phyloP scores from a whole-genome alignment of 1,140 invertebrate genomes.

The Hyles euphorbiae region DNA sequence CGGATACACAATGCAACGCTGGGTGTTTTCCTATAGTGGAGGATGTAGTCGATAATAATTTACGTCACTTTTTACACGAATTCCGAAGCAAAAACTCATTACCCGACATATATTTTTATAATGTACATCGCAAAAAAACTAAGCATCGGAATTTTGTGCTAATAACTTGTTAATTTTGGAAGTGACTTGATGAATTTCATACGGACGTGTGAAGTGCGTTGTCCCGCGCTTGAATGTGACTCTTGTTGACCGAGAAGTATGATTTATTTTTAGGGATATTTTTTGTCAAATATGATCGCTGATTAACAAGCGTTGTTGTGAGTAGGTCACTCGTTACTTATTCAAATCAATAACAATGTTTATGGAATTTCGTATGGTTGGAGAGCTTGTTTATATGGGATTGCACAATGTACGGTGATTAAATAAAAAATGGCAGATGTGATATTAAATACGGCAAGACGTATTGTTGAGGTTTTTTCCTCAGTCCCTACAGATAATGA shows the following conservation, averaged over 20 bases:
- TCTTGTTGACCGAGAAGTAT: not conserved
- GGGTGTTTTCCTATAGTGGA: too few relatives aligned
- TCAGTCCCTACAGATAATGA: too few relatives aligned
- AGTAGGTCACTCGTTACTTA: too few relatives aligned
- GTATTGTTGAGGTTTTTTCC: too few relatives aligned
- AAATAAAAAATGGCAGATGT: too few relatives aligned
- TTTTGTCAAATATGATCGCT: not conserved
- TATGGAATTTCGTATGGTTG: too few relatives aligned
- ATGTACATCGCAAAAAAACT: conserved; percentile 53
- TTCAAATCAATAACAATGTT: too few relatives aligned
- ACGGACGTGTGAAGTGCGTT: conserved; percentile 35
- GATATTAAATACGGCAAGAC: too few relatives aligned
- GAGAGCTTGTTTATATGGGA: too few relatives aligned
- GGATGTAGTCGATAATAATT: conserved; percentile 18
- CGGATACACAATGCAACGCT: too few relatives aligned
- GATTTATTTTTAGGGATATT: conserved; percentile 3
- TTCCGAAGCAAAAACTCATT: conserved; percentile 61
- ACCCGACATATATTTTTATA: conserved; percentile 55
- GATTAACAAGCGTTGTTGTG: not conserved
- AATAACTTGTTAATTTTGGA: conserved; percentile 63
- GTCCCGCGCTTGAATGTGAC: conserved; percentile 8
- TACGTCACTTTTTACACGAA: conserved; percentile 61
- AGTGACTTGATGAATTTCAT: conserved; percentile 56
- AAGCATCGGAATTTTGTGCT: conserved; percentile 53
- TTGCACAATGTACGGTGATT: too few relatives aligned